Conservation (phyloP, 2,888 invertebrate genomes). For the Pelosia muscerda region DNA sequence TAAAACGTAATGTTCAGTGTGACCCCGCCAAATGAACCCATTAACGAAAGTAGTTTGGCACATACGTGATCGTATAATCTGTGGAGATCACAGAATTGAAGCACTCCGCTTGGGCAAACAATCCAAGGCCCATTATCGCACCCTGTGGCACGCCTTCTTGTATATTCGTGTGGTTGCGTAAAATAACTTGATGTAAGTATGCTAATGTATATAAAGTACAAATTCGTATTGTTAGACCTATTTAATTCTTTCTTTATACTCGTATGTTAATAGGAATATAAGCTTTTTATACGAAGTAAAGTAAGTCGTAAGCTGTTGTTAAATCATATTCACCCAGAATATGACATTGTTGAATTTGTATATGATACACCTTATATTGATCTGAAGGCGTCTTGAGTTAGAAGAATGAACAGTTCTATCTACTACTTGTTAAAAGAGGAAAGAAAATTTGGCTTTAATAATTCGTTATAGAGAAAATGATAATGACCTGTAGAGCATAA, state of each 20-base stretch:
- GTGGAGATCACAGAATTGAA: constrained; percentile 38
- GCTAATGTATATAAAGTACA: neutral
- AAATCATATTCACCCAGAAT: neutral
- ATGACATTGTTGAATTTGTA: neutral
- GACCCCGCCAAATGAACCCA: constrained; percentile 42
- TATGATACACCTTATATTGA: neutral
- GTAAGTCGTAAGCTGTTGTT: neutral
- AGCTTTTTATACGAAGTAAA: neutral
- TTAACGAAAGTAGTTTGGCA: constrained; percentile 43
- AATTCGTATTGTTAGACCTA: neutral
- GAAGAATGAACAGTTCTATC: neutral
- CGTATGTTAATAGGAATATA: neutral
- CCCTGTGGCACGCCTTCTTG: constrained; percentile 37
- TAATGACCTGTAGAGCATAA: neutral
- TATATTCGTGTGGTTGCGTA: constrained; percentile 21
- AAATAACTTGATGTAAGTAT: constrained; percentile 20
- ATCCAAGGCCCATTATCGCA: constrained; percentile 33
- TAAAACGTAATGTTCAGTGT: constrained; percentile 52
- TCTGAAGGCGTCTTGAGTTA: neutral
- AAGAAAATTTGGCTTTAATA: neutral
- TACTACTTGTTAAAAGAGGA: neutral
- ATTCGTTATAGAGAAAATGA: neutral
- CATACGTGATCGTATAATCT: constrained; percentile 35
- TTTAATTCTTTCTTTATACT: neutral
- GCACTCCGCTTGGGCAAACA: constrained; percentile 39